phyloP scores from a whole-genome alignment of 2,888 invertebrate species.

The Campaea margaritaria region DNA sequence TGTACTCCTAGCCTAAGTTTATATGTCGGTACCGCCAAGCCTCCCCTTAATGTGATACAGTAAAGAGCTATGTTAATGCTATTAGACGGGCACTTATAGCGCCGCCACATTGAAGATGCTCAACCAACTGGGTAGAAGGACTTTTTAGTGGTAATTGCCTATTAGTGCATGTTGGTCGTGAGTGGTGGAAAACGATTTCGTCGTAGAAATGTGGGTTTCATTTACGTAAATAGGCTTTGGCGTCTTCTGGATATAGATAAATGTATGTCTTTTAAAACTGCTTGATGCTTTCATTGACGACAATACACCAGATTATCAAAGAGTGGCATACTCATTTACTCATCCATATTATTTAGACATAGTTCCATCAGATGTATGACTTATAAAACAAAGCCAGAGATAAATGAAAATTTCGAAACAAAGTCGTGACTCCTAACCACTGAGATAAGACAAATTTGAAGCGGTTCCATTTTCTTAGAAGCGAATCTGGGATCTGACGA shows the following conservation, averaged over 20 bases:
- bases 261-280: too few species aligned
- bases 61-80: slow-evolving; percentile 48
- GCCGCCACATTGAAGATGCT: slow-evolving; percentile 25
- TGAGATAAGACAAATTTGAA: slow-evolving; percentile 11
- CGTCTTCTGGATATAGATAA: too few species aligned
- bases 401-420: not conserved
- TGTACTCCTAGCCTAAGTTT: not conserved
- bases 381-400: not conserved
- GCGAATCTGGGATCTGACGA: slow-evolving; percentile 9
- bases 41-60: slow-evolving; percentile 25
- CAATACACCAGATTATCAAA: too few species aligned
- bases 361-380: not conserved
- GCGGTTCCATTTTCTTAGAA: slow-evolving; percentile 17
- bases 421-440: not conserved
- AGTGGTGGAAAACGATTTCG: slow-evolving; percentile 6
- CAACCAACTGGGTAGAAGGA: slow-evolving; percentile 31
- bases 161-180: slow-evolving; percentile 16
- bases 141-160: slow-evolving; percentile 20
- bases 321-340: too few species aligned
- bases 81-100: slow-evolving; percentile 52
- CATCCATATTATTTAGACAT: too few species aligned
- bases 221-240: too few species aligned
- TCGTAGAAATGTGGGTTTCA: not conserved
- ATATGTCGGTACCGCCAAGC: not conserved
- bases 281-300: too few species aligned